Conservation (phyloP, 2,888 invertebrate species). For the Camponotus fellah region DNA sequence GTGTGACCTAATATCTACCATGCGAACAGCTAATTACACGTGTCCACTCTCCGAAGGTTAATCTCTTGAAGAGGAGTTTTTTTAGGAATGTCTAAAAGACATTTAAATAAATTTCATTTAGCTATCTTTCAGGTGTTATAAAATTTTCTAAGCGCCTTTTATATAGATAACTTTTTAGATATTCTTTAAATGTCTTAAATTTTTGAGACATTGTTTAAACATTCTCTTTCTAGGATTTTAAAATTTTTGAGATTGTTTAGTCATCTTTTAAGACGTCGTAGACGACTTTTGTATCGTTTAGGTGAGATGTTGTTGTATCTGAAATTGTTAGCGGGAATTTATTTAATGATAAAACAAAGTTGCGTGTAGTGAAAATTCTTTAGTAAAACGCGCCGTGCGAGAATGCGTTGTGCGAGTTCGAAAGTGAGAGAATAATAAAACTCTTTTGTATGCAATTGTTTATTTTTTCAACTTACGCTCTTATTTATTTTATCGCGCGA, state of each 20-base stretch:
- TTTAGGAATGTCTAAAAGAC: too few species aligned
- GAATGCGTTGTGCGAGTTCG: slow-evolving; percentile 27
- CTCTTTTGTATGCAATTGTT: slow-evolving; percentile 72
- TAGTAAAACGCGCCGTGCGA: background rate
- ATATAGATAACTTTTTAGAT: slow-evolving; percentile 28
- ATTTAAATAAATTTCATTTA: too few species aligned
- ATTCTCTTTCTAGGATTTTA: slow-evolving; percentile 3
- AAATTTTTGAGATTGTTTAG: slow-evolving; percentile 39
- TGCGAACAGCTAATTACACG: too few species aligned
- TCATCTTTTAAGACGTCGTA: background rate
- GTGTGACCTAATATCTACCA: too few species aligned
- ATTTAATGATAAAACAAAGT: slow-evolving; percentile 9
- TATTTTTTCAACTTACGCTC: slow-evolving; percentile 77
- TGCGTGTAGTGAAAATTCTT: slow-evolving; percentile 16
- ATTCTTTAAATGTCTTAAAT: slow-evolving; percentile 22
- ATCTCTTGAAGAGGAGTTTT: too few species aligned
- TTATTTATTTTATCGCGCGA: slow-evolving; percentile 62
- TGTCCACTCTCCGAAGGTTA: too few species aligned
- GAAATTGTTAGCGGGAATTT: slow-evolving; percentile 38
- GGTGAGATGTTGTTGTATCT: background rate
- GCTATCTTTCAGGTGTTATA: background rate
- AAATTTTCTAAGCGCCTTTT: slow-evolving; percentile 24
- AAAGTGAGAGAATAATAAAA: background rate
- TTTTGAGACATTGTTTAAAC: slow-evolving; percentile 30
- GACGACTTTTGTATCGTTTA: slow-evolving; percentile 23